Conservation (phyloP, 2,113 vertebrate species). For the Apteryx mantelli region DNA sequence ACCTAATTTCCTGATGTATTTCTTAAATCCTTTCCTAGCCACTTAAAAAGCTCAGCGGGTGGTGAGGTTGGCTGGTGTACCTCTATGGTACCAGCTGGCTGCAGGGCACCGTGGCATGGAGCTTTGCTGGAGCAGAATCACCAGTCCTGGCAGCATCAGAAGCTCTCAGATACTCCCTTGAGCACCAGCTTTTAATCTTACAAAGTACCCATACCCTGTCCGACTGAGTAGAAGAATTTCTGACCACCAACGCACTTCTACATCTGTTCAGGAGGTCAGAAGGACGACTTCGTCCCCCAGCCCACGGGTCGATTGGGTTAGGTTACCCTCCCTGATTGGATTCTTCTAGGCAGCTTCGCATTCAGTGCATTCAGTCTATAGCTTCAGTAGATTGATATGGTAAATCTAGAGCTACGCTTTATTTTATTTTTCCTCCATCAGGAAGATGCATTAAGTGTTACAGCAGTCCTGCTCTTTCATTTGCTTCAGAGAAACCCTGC, state of each 20-base stretch:
- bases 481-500: not conserved
- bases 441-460: not conserved
- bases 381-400: not conserved
- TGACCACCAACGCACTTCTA: not conserved
- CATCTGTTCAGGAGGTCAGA: not conserved
- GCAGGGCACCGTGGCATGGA: not conserved
- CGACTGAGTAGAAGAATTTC: not conserved
- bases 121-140: not conserved
- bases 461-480: not conserved
- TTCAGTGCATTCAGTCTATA: not conserved
- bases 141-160: not conserved
- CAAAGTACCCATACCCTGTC: accelerated
- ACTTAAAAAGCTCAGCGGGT: not conserved
- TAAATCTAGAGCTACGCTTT: not conserved
- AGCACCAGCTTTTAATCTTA: not conserved
- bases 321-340: not conserved
- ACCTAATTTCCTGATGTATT: not conserved
- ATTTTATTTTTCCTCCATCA: not conserved
- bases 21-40: not conserved
- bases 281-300: not conserved
- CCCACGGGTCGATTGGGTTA: not conserved
- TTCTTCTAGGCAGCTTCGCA: not conserved
- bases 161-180: not conserved
- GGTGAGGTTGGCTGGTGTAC: not conserved
- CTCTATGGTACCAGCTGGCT: too few relatives aligned